phyloP scores from a whole-genome alignment of 2,113 vertebrate genomes.

The Lepidothrix coronata region DNA sequence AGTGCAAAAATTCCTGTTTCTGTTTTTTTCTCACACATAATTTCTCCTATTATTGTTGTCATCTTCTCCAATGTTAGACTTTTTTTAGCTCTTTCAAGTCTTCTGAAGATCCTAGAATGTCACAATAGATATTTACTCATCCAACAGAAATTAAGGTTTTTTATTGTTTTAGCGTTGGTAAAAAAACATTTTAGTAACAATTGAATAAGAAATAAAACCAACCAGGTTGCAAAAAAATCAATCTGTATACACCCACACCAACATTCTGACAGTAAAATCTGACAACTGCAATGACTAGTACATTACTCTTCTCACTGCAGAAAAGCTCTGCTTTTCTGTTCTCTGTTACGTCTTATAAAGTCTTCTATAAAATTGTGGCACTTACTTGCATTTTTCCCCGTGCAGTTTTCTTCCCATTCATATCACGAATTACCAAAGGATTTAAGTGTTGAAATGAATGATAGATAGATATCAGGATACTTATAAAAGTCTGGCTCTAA shows the following conservation, averaged over 20 bases:
- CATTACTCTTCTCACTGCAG: background rate
- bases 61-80: background rate
- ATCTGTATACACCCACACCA: background rate
- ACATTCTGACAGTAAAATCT: background rate
- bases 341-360: background rate
- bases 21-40: background rate
- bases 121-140: background rate
- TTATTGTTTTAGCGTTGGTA: background rate
- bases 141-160: background rate
- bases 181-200: background rate
- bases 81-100: background rate
- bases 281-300: background rate
- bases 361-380: background rate
- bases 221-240: background rate
- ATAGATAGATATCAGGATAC: background rate
- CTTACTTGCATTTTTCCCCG: background rate
- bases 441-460: background rate
- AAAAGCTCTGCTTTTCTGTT: background rate
- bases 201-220: background rate
- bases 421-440: background rate
- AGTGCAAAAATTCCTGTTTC: background rate
- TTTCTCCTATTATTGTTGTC: background rate
- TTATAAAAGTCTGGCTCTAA: background rate
- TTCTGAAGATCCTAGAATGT: background rate
- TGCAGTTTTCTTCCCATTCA: background rate